phyloP scores from a whole-genome alignment of 2,888 invertebrate genomes.

The Oxyteleia sp. region DNA sequence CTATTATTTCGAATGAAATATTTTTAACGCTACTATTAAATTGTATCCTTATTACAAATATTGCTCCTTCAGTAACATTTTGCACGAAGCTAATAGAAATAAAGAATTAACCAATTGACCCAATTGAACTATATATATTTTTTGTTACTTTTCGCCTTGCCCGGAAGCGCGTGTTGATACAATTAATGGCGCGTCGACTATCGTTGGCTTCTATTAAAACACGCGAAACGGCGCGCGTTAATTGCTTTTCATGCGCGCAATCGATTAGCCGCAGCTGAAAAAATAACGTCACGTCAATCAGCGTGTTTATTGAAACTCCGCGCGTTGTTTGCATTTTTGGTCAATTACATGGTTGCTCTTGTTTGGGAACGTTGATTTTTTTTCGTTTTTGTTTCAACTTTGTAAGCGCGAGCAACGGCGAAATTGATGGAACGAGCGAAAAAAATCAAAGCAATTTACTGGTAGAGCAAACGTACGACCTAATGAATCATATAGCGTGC shows the following conservation, averaged over 20 bases:
- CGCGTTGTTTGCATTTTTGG: constrained; percentile 24
- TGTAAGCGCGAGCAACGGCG: not conserved
- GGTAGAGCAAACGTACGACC: constrained; percentile 30
- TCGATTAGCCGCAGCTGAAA: constrained; percentile 81
- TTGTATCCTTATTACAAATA: too few species aligned
- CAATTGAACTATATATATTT: not conserved
- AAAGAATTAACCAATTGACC: not conserved
- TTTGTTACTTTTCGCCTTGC: not conserved
- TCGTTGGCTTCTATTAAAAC: constrained; percentile 84
- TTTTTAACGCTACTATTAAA: too few species aligned
- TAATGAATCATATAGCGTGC: constrained; percentile 56
- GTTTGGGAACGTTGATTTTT: not conserved
- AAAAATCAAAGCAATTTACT: constrained; percentile 47
- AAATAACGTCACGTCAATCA: constrained; percentile 80
- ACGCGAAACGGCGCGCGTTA: constrained; percentile 77
- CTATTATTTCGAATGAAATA: too few species aligned
- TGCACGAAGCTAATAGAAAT: not conserved
- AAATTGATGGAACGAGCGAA: constrained; percentile 11
- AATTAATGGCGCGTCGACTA: constrained; percentile 78
- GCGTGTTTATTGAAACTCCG: constrained; percentile 33
- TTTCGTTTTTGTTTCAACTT: too few species aligned
- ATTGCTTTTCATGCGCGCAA: constrained; percentile 79
- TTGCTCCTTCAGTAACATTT: not conserved
- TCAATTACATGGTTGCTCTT: constrained; percentile 39
- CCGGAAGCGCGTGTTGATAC: constrained; percentile 79